These are phyloP conservation scores for Lithobates sylvaticus DNA, from an alignment of 2,797 vertebrate species.

Conservation along the genomic window DNA sequence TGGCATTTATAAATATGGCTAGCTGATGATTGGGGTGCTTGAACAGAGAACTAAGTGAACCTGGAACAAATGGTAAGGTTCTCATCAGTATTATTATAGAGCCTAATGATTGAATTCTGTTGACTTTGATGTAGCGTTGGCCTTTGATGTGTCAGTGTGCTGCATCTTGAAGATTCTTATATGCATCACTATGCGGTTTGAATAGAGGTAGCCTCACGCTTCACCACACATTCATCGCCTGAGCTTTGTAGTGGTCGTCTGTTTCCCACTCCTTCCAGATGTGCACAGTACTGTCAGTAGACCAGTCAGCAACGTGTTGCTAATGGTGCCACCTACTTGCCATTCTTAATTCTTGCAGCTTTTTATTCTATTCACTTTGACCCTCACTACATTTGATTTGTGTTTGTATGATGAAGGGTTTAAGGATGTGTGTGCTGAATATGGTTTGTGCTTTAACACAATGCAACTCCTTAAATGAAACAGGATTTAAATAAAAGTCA, in stretches of 20 bases:
- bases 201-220: constrained; percentile 38
- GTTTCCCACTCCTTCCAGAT: constrained; percentile 52
- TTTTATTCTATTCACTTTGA: background rate
- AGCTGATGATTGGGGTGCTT: background rate
- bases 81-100: background rate
- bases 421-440: background rate
- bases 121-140: constrained; percentile 39
- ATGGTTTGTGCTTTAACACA: background rate
- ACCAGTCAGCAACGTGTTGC: background rate
- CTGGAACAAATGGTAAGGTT: background rate
- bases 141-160: constrained; percentile 49
- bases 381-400: background rate
- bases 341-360: constrained; percentile 25
- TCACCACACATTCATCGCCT: constrained; percentile 44
- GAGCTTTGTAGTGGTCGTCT: constrained; percentile 59
- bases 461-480: background rate
- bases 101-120: constrained; percentile 22
- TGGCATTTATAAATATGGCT: no score
- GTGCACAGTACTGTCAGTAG: background rate
- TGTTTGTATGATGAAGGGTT: background rate
- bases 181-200: constrained; percentile 16
- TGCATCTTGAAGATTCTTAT: constrained; percentile 37
- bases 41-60: background rate
- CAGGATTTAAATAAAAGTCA: constrained; percentile 5
- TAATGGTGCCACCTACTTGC: constrained; percentile 57